These are phyloP conservation scores for Amia ocellicauda DNA, from an alignment of 2,113 vertebrate genomes.

Conservation along the genomic window DNA sequence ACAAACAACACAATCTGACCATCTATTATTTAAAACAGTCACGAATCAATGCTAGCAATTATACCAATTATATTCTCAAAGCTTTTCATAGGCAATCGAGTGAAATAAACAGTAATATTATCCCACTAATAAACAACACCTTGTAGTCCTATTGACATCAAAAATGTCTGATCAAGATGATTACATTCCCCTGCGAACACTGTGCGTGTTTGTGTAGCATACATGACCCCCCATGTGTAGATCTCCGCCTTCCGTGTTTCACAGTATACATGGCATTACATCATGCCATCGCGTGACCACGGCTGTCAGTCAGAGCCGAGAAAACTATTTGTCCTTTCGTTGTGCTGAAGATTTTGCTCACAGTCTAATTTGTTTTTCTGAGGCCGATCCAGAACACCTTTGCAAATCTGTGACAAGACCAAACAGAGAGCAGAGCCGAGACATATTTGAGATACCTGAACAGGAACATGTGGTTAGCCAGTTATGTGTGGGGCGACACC, in stretches of 20 bases:
- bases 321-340: slow-evolving; percentile 15
- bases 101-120: too few species aligned
- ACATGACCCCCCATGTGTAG: neutral
- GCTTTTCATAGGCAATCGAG: too few species aligned
- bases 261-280: slow-evolving; percentile 14
- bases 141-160: too few species aligned
- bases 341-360: slow-evolving; percentile 19
- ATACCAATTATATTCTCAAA: too few species aligned
- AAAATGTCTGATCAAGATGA: too few species aligned
- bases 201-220: slow-evolving; percentile 8
- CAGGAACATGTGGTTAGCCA: slow-evolving; percentile 32
- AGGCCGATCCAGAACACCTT: slow-evolving; percentile 25
- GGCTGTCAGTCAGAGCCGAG: slow-evolving; percentile 2
- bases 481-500: slow-evolving; percentile 26
- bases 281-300: slow-evolving; percentile 11
- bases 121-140: too few species aligned
- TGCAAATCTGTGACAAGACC: slow-evolving; percentile 30
- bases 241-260: slow-evolving; percentile 8
- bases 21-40: too few species aligned
- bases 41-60: too few species aligned
- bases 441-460: slow-evolving; percentile 33
- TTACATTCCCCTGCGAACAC: neutral
- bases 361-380: slow-evolving; percentile 31
- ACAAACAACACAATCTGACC: too few species aligned
- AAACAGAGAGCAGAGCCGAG: slow-evolving; percentile 32